Evolutionary conservation across 2,113 vertebrate species (phyloP), one percentile per base, ranked within the genome.

Genomic region (Trogon surrucura): DNA sequence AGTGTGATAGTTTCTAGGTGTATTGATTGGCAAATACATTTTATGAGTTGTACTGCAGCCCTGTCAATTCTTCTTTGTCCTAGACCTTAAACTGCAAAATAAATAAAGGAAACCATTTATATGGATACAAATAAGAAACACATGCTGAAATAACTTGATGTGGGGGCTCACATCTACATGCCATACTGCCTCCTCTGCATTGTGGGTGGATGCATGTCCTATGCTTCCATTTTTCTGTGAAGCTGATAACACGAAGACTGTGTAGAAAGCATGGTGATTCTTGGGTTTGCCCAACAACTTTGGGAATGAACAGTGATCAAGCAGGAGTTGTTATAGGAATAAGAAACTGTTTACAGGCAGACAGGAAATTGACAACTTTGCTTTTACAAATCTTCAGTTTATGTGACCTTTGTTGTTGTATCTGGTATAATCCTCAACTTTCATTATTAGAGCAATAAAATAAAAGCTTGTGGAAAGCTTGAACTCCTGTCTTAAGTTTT

Each of bases 131-230:
- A 21, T 38, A 18, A 84, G 48, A 77, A 85, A 69, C 10, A 3
- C 11, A 30, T 11, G 9, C 9, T 92, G 10, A 34, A 66, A 61
- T 53, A 80, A 60, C 13, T 34, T 3, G 0, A 5, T 38, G 2
- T 18, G 7, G 16, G 11, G 13, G 3, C 5, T 85, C 4, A 47
- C 21, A 53, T 32, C 16, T 56, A 17, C 8, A 48, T 12, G 23
- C 2, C 0, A 0, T 57, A 11, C 48, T 54, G 36, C 36, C 18
- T 54, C 3, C 6, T 74, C 25, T 74, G 21, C 1, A 1, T 34
- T 29, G 3, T 19, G 10, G 11, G 5, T 56, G 6, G 16, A 51
- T 32, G 7, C 16, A 9, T 25, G 7, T 41, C 27, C 6, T 47
- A 2, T 23, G 4, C 14, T 61, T 65, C 27, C 10, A 47, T 61